phyloP scores from a whole-genome alignment of 1,140 invertebrate species.

The Eufriesea mexicana region DNA sequence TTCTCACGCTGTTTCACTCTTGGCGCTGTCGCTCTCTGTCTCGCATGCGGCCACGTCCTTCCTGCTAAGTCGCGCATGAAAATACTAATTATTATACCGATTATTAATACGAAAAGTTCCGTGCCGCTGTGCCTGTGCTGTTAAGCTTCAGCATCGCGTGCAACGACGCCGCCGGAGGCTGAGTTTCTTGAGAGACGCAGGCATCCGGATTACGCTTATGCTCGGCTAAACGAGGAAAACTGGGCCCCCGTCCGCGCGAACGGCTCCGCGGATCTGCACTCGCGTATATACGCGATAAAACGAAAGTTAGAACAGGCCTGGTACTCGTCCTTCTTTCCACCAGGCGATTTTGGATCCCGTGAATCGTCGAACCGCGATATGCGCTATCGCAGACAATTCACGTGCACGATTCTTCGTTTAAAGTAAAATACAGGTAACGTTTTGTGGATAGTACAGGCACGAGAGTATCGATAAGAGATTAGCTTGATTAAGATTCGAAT shows the following conservation, averaged over 20 bases:
- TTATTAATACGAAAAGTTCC: conserved; percentile 82
- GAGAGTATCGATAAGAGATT: too few relatives aligned
- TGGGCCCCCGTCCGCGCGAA: not conserved
- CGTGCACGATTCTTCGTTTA: not conserved
- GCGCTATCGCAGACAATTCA: not conserved
- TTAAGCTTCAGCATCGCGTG: conserved; percentile 62
- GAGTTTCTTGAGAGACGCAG: conserved; percentile 54
- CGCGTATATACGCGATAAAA: conserved; percentile 11
- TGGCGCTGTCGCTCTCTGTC: not conserved
- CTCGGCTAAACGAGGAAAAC: conserved; percentile 56
- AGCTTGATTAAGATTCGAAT: too few relatives aligned
- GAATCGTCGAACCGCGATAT: not conserved
- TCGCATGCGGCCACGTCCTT: conserved; percentile 69
- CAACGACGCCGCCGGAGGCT: conserved; percentile 21
- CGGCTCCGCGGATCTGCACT: not conserved
- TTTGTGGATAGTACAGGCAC: too few relatives aligned
- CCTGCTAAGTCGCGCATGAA: conserved; percentile 82
- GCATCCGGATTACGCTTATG: conserved; percentile 63
- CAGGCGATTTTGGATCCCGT: not conserved
- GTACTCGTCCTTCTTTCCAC: not conserved
- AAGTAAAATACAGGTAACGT: not conserved
- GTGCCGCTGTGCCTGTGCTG: conserved; percentile 55
- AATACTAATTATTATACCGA: conserved; percentile 83
- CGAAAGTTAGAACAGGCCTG: not conserved
- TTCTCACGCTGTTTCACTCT: not conserved